A percentile compares a stretch with the other conserved stretches of the same genome.
phyloP scores from a whole-genome alignment of 2,888 invertebrate genomes.

The Tryphoninae sp. region DNA sequence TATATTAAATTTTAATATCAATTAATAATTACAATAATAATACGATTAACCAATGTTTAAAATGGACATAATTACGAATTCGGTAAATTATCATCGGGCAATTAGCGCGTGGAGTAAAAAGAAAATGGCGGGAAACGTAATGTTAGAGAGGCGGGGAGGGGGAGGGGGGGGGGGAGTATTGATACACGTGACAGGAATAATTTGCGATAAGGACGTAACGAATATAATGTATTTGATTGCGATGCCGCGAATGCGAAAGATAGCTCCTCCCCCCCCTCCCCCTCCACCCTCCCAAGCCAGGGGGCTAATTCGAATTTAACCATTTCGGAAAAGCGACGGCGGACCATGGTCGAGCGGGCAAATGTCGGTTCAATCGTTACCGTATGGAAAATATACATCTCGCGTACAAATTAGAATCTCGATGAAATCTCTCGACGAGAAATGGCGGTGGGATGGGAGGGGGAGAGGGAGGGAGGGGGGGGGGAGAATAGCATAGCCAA shows the following conservation, averaged over 20 bases:
- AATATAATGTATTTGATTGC: slow-evolving; percentile 53
- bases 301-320: slow-evolving; percentile 56
- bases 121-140: slow-evolving; percentile 8
- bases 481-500: slow-evolving; percentile 9
- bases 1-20: too few relatives aligned
- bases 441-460: slow-evolving; percentile 1
- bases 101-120: slow-evolving; percentile 34
- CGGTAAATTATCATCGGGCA: slow-evolving; percentile 57
- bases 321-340: slow-evolving; percentile 17
- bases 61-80: slow-evolving; percentile 45
- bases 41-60: too few relatives aligned
- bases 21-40: too few relatives aligned
- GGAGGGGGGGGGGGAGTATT: not conserved
- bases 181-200: slow-evolving; percentile 57
- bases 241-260: slow-evolving; percentile 31
- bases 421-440: not conserved
- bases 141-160: not conserved
- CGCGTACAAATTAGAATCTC: slow-evolving; percentile 23
- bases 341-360: not conserved
- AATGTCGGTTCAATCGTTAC: not conserved
- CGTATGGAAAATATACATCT: not conserved
- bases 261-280: too few relatives aligned
- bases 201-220: slow-evolving; percentile 24
- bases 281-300: not conserved
- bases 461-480: not conserved